phyloP scores from a whole-genome alignment of 2,888 invertebrate species.

The Lamellibrachia satsuma region DNA sequence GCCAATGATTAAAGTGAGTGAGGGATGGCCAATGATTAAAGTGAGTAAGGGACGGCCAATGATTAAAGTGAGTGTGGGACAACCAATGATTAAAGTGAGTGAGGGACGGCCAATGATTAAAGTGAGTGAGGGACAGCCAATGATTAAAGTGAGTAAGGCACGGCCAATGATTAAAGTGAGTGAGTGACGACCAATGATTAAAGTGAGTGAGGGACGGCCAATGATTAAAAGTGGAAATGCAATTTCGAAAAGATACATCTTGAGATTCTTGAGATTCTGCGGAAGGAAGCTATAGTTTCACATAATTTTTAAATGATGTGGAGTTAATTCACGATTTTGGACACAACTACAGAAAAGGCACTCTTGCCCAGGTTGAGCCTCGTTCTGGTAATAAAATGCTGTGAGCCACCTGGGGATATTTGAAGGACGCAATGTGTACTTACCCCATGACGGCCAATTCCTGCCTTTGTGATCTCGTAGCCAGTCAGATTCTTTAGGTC shows the following conservation, averaged over 20 bases:
- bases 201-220: too few relatives aligned
- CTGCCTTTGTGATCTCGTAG: slow-evolving; percentile 27
- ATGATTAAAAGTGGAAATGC: neutral
- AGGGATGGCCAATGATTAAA: too few relatives aligned
- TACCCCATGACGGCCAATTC: slow-evolving; percentile 24
- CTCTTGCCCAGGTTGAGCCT: neutral
- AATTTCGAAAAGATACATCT: neutral
- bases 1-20: too few relatives aligned
- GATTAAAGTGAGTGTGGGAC: too few relatives aligned
- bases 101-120: too few relatives aligned
- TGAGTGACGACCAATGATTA: too few relatives aligned
- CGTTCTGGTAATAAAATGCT: neutral
- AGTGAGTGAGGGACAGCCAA: too few relatives aligned
- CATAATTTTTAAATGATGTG: neutral
- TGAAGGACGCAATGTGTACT: neutral
- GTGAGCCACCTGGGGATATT: too few relatives aligned
- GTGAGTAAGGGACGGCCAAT: too few relatives aligned
- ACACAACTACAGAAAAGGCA: neutral
- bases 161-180: too few relatives aligned
- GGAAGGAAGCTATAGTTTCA: neutral
- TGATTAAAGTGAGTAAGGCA: too few relatives aligned
- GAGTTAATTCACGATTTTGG: neutral
- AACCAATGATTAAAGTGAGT: too few relatives aligned
- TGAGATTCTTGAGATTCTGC: neutral
- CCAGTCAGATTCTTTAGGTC: slow-evolving; percentile 28